A percentile compares a stretch with the other conserved stretches of the same genome.
phyloP scores from a whole-genome alignment of 53 echinoderm and acorn worm species.

The Zoroaster sp. region DNA sequence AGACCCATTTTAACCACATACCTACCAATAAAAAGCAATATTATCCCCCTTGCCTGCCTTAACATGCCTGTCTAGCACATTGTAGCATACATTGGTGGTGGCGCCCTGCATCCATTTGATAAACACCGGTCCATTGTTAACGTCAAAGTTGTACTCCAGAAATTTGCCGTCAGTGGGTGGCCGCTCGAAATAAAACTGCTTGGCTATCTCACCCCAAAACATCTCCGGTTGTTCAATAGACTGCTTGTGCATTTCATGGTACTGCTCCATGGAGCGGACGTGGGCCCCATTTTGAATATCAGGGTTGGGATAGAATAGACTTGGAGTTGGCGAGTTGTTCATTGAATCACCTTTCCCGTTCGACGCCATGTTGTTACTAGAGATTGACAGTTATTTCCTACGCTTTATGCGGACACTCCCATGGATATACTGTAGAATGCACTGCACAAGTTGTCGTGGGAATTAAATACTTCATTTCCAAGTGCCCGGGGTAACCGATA shows the following conservation, averaged over 20 bases:
- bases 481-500: neutral
- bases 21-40: slow-evolving; percentile 96
- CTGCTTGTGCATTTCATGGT: slow-evolving; percentile 77
- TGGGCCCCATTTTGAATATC: slow-evolving; percentile 84
- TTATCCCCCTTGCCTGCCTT: slow-evolving; percentile 86
- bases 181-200: slow-evolving; percentile 83
- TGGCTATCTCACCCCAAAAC: slow-evolving; percentile 90
- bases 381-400: no score
- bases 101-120: slow-evolving; percentile 97
- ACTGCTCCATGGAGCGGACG: slow-evolving; percentile 78
- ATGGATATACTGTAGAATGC: no score
- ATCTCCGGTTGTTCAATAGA: slow-evolving; percentile 81
- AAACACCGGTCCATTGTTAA: slow-evolving; percentile 69
- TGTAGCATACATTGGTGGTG: slow-evolving; percentile 95
- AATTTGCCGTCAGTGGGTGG: slow-evolving; percentile 74
- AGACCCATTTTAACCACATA: neutral
- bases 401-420: neutral
- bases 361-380: slow-evolving; percentile 3
- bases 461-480: no score
- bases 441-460: no score
- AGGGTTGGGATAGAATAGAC: slow-evolving; percentile 67
- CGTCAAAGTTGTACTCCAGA: slow-evolving; percentile 91
- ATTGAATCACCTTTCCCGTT: slow-evolving; percentile 22
- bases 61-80: slow-evolving; percentile 93
- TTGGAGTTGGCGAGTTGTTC: neutral